Evolutionary conservation across 2,797 vertebrate species (phyloP), one percentile per base, ranked within the genome.

Genomic region (Sebastolobus alascanus): DNA sequence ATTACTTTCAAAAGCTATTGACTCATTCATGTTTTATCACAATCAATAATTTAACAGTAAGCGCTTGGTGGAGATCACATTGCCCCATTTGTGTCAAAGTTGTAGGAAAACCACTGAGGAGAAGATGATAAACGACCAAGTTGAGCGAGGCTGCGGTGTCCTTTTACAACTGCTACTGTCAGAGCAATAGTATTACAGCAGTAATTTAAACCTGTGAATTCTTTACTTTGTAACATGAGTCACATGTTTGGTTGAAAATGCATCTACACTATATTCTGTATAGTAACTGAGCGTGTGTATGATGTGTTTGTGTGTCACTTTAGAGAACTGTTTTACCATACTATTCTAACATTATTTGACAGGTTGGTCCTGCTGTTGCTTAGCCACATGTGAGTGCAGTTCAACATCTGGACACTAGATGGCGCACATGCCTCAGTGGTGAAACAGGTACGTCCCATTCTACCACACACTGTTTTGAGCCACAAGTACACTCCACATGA

Each of bases 81-180:
- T 92, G 95, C 96, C 58, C 96, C 96, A 89, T 95, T 97, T 77
- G 97, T 99, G 92, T 97, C 96, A 92, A 95, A 95, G 86, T 97
- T 98, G 95, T 96, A 96, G 71, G 94, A 96, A 91, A 96, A 96
- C 66, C 95, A 96, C 0, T 92, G 96, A 95, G 93, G 96, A 96
- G 97, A 96, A 88, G 87, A 93, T 95, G 92, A 96, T 80, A 94
- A 96, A 95, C 61, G 89, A 87, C 73, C 81, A 75, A 84, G 91
- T 85, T 78, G 73, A 84, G 68, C 71, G 68, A 91, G 79, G 79
- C 81, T 31, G 75, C 81, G 82, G 87, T 90, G 92, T 95, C 90
- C 65, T 82, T 94, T 94, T 93, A 92, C 82, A 89, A 84, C 89
- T 90, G 77, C 74, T 64, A 74, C 82, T 79, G 85, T 83, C 87